These are phyloP conservation scores for Drosophila ironensis DNA, from an alignment of 1,140 invertebrate species.

Conservation along the genomic window DNA sequence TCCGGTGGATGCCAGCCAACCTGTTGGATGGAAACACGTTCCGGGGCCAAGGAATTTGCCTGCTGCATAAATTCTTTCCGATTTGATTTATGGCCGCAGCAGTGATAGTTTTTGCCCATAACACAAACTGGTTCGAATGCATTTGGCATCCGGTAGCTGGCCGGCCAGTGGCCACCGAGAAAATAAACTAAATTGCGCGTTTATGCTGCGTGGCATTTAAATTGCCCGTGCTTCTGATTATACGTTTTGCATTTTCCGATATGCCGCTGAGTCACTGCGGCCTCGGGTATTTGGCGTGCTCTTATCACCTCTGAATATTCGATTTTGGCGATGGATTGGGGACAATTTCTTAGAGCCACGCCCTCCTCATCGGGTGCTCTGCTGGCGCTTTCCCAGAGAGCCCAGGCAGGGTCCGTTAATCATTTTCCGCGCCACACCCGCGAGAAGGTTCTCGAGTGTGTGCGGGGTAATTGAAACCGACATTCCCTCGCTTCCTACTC, in stretches of 20 bases:
- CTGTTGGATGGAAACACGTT: slow-evolving; percentile 61
- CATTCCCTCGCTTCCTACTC: slow-evolving; percentile 12
- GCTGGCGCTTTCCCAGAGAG: neutral
- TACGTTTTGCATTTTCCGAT: too few species aligned
- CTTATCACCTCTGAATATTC: too few species aligned
- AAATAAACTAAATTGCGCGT: slow-evolving; percentile 22
- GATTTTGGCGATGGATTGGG: too few species aligned
- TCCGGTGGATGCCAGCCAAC: slow-evolving; percentile 49
- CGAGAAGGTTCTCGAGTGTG: slow-evolving; percentile 5
- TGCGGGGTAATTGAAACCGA: slow-evolving; percentile 8
- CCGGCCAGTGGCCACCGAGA: neutral
- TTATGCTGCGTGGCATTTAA: slow-evolving; percentile 15
- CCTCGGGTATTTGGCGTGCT: too few species aligned
- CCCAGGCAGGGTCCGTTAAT: slow-evolving; percentile 23
- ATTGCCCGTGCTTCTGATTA: slow-evolving; percentile 17
- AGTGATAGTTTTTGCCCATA: slow-evolving; percentile 4
- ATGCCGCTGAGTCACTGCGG: too few species aligned
- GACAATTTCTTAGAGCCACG: too few species aligned
- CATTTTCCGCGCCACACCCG: slow-evolving; percentile 23
- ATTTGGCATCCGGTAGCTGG: slow-evolving; percentile 56
- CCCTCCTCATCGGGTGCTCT: too few species aligned
- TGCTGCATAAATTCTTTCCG: slow-evolving; percentile 66
- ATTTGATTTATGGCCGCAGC: slow-evolving; percentile 65
- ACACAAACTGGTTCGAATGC: slow-evolving; percentile 61
- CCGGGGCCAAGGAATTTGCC: slow-evolving; percentile 54